Evolutionary conservation across 2,888 invertebrate genomes (phyloP).

Genomic region (Drosophila sordidula): DNA sequence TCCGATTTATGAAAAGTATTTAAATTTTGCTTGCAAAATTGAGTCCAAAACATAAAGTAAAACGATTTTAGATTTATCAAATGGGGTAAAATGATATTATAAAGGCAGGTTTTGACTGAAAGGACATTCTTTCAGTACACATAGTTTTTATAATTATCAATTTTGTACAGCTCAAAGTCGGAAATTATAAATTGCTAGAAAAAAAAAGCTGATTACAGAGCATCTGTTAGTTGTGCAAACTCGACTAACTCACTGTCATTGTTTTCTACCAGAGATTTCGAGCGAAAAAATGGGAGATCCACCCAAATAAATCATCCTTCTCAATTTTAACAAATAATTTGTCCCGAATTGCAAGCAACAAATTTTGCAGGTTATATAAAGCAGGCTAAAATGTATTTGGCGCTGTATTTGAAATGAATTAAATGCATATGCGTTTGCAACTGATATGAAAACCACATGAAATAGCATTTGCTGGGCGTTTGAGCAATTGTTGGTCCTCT

Average conservation of each 20-base stretch:
- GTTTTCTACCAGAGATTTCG: too few relatives aligned
- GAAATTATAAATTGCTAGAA: too few relatives aligned
- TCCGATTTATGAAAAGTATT: neutral
- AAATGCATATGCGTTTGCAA: neutral
- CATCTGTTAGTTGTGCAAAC: neutral
- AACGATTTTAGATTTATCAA: too few relatives aligned
- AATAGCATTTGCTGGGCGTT: slow-evolving; percentile 12
- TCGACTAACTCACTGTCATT: neutral
- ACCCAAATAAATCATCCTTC: neutral
- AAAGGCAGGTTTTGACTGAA: neutral
- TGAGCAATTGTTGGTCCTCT: slow-evolving; percentile 13
- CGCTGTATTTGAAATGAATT: neutral
- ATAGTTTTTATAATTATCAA: too few relatives aligned
- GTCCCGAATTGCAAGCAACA: neutral
- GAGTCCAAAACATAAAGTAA: neutral
- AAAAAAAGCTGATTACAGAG: neutral
- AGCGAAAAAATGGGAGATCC: neutral
- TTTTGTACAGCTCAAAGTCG: too few relatives aligned
- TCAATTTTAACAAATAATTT: neutral
- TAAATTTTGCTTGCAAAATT: neutral
- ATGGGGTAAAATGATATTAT: too few relatives aligned
- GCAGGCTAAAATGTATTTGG: neutral
- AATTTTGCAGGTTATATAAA: neutral
- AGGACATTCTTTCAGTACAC: too few relatives aligned
- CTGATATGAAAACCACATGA: slow-evolving; percentile 17